Evolutionary conservation across 2,797 vertebrate genomes (phyloP), one percentile per base, ranked within the genome.

Genomic region (Lagorchestes hirsutus): DNA sequence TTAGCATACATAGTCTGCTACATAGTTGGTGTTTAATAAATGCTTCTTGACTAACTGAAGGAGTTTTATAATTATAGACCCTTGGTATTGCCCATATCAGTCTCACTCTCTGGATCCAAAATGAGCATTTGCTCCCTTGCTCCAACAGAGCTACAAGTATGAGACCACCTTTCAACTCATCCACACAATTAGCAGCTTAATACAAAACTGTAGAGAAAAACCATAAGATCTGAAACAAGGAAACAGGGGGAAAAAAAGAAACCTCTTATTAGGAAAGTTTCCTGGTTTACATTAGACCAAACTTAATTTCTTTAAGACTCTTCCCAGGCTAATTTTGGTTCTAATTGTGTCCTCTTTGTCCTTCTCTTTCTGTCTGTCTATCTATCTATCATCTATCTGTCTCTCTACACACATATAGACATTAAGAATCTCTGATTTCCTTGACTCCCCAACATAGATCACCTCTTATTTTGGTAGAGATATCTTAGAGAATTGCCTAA

Each of bases 181-280:
- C 31, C 46, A n/a, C 40, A 94, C 46, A 56, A 91, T 95, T 82
- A 94, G 28, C 67, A 96, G 54, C 31, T 82, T 55, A 94, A 92
- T 82, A 50, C 34, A 34, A n/a, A n/a, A n/a, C 4, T 11, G n/a
- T 16, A 8, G 46, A 11, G 62, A 93, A 46, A 90, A 50, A 62
- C 14, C 34, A n/a, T n/a, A 67, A 67, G 34, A 31, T 29, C 28
- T 62, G 31, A 62, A 62, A 34, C 24, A 62, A 62, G 31, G n/a
- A 40, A 74, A 40, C 9, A 8, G 40, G 10, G 10, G 54, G 74
- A 31, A 90, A 40, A 87, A 18, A 54, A 90, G 13, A 56, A 54
- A 46, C 22, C 94, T 55, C 31, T 94, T 87, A 67, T 91, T 91
- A 93, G 50, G 40, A 3, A 55, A 6, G n/a, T 28, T 54, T 11